A percentile compares a stretch with the other conserved stretches of the same genome.
These are phyloP conservation scores for Hyaena hyaena DNA, from an alignment of 2,113 vertebrate genomes.

Conservation along the genomic window DNA sequence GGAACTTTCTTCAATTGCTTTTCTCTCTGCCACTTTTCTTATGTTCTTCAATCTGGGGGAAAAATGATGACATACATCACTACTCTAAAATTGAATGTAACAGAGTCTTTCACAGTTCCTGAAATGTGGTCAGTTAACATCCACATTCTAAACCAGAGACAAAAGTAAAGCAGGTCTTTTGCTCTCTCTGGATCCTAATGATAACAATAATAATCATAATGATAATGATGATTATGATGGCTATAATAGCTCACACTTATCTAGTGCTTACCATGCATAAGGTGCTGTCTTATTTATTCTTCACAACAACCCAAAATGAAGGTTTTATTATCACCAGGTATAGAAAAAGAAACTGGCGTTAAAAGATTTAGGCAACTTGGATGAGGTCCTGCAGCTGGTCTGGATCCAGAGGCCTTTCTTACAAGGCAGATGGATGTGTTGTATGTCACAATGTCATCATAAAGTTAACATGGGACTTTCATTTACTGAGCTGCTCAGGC, in stretches of 20 bases:
- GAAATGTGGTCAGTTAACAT: neutral
- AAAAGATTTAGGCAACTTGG: neutral
- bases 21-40: neutral
- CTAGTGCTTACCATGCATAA: neutral
- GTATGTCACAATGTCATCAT: neutral
- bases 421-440: neutral
- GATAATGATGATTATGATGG: neutral
- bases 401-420: neutral
- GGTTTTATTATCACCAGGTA: neutral
- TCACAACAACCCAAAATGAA: neutral
- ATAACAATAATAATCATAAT: neutral
- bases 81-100: neutral
- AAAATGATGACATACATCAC: neutral
- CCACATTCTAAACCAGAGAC: neutral
- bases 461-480: neutral
- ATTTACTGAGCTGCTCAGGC: neutral
- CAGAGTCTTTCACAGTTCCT: neutral
- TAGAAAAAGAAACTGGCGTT: neutral
- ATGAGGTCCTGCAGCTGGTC: neutral
- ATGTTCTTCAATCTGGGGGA: neutral
- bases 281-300: neutral
- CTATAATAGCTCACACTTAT: neutral
- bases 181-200: neutral
- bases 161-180: constrained; percentile 3
- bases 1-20: neutral